These are phyloP conservation scores for Lordiphosa stackelbergi DNA, from an alignment of 1,140 invertebrate species.

Conservation along the genomic window DNA sequence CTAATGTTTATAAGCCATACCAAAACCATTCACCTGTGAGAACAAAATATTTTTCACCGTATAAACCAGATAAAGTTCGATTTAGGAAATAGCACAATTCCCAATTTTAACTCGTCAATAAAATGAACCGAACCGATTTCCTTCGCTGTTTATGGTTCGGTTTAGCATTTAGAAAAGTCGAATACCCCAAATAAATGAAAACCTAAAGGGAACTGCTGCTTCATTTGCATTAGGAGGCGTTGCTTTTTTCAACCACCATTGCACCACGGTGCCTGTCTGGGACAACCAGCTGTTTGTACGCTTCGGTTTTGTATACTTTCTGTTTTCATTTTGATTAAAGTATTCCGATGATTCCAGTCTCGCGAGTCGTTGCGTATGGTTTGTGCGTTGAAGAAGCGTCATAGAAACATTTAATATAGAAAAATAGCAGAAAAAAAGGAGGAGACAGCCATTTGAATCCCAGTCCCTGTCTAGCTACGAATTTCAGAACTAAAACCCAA, in stretches of 20 bases:
- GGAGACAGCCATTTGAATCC: background rate
- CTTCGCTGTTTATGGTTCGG: too few species aligned
- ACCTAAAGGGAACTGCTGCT: too few species aligned
- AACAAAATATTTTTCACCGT: too few species aligned
- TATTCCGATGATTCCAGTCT: conserved; percentile 63
- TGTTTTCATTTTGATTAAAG: conserved; percentile 69
- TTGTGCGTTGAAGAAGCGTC: conserved; percentile 14
- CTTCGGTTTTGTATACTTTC: conserved; percentile 63
- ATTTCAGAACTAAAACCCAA: background rate
- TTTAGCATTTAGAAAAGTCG: too few species aligned
- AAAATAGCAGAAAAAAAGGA: conserved; percentile 5
- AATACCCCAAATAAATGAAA: too few species aligned
- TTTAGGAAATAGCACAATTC: too few species aligned
- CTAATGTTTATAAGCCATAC: too few species aligned
- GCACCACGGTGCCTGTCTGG: conserved; percentile 29
- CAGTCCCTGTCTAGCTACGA: background rate
- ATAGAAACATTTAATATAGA: background rate
- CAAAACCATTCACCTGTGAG: too few species aligned
- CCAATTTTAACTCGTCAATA: too few species aligned
- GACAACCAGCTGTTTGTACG: conserved; percentile 58
- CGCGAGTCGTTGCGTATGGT: conserved; percentile 36
- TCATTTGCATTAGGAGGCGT: too few species aligned
- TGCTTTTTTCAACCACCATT: background rate
- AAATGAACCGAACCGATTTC: too few species aligned
- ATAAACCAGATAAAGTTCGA: too few species aligned